phyloP scores from a whole-genome alignment of 2,113 vertebrate species.

The Passerina amoena region DNA sequence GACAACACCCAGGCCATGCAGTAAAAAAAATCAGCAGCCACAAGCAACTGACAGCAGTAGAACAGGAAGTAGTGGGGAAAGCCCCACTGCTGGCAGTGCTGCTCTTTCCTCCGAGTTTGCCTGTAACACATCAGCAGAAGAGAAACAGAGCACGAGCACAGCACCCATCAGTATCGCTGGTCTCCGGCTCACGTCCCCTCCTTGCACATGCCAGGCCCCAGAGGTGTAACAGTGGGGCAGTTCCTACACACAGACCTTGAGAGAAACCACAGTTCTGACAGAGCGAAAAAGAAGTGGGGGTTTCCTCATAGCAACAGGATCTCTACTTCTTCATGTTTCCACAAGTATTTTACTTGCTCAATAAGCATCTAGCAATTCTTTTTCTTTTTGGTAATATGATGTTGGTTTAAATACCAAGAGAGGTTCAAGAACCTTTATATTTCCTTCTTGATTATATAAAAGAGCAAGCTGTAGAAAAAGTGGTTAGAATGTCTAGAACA shows the following conservation, averaged over 20 bases:
- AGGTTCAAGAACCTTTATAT: neutral
- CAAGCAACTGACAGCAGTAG: neutral
- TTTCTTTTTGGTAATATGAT: neutral
- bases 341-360: neutral
- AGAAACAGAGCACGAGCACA: neutral
- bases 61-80: neutral
- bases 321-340: neutral
- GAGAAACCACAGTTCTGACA: fast-evolving
- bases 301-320: neutral
- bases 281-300: neutral
- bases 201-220: neutral
- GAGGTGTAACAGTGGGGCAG: fast-evolving
- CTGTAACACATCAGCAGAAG: neutral
- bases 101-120: neutral
- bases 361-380: neutral
- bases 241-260: neutral
- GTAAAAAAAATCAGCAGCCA: neutral
- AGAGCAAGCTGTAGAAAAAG: neutral
- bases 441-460: neutral
- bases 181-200: neutral
- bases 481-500: neutral
- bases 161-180: neutral
- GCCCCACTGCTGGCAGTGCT: neutral
- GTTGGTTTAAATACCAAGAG: neutral
- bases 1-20: fast-evolving